Conservation (phyloP, 2,888 invertebrate species). For the Limnephilus rhombicus region DNA sequence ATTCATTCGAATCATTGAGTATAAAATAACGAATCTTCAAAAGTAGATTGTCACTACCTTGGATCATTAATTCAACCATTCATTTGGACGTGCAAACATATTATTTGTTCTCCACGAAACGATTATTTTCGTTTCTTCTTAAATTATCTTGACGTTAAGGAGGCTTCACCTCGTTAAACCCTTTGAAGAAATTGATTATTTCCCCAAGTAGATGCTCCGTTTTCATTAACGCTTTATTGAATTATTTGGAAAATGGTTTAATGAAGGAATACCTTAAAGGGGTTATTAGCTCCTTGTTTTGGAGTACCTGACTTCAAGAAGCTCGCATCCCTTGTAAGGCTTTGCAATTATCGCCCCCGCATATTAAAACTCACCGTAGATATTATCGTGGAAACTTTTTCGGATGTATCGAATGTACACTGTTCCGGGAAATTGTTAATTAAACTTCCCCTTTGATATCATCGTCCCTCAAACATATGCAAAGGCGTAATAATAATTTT, state of each 20-base stretch:
- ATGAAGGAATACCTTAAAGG: slow-evolving; percentile 19
- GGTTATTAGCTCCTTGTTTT: slow-evolving; percentile 9
- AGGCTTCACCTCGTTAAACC: background rate
- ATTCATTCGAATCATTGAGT: background rate
- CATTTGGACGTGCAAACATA: background rate
- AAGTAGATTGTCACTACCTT: background rate
- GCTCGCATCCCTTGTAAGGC: slow-evolving; percentile 35
- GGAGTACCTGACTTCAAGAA: slow-evolving; percentile 3
- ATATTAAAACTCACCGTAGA: slow-evolving; percentile 40
- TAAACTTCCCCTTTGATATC: slow-evolving; percentile 63
- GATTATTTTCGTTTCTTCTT: background rate
- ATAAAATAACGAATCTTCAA: background rate
- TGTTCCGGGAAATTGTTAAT: slow-evolving; percentile 60
- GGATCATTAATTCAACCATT: background rate
- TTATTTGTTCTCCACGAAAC: background rate
- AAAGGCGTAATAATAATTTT: background rate
- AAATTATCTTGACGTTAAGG: background rate
- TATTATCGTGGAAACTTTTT: slow-evolving; percentile 41
- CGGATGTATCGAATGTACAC: slow-evolving; percentile 43
- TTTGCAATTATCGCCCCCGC: slow-evolving; percentile 54
- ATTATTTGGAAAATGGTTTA: slow-evolving; percentile 35
- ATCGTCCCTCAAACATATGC: slow-evolving; percentile 48
- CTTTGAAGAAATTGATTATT: slow-evolving; percentile 12
- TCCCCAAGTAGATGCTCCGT: background rate
- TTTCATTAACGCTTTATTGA: slow-evolving; percentile 24